A percentile compares a stretch with the other conserved stretches of the same genome.
Conservation (phyloP, 2,797 vertebrate genomes). For the Epinephelus coioides region DNA sequence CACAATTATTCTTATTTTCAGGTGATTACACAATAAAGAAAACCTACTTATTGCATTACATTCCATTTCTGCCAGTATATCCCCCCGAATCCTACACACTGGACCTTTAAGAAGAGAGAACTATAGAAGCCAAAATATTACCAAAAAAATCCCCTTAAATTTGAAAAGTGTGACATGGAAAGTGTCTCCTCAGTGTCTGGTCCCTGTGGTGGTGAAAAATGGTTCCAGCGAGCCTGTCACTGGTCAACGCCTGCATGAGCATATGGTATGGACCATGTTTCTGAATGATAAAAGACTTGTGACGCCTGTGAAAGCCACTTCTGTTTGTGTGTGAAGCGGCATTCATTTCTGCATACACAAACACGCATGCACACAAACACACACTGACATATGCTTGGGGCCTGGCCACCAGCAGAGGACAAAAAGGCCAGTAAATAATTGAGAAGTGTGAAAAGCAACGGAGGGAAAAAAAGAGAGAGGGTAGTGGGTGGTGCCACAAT, state of each 20-base stretch:
- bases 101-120: no score
- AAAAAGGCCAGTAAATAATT: conserved; percentile 79
- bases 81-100: no score
- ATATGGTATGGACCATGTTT: conserved; percentile 33
- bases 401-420: conserved; percentile 60
- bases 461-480: conserved; percentile 12
- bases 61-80: no score
- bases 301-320: conserved; percentile 32
- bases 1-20: no score
- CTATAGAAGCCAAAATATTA: background rate
- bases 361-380: conserved; percentile 38
- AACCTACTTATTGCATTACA: no score
- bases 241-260: conserved; percentile 35
- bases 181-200: background rate
- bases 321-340: conserved; percentile 47
- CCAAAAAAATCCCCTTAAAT: background rate
- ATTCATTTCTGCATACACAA: conserved; percentile 53
- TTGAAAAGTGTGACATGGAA: background rate
- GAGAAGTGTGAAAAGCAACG: conserved; percentile 74
- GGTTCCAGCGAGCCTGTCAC: conserved; percentile 8
- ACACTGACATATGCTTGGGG: conserved; percentile 60
- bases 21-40: no score
- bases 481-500: background rate
- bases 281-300: conserved; percentile 52
- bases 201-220: conserved; percentile 16